These are phyloP conservation scores for Intellagama lesueurii DNA, from an alignment of 2,797 vertebrate species.

Conservation along the genomic window DNA sequence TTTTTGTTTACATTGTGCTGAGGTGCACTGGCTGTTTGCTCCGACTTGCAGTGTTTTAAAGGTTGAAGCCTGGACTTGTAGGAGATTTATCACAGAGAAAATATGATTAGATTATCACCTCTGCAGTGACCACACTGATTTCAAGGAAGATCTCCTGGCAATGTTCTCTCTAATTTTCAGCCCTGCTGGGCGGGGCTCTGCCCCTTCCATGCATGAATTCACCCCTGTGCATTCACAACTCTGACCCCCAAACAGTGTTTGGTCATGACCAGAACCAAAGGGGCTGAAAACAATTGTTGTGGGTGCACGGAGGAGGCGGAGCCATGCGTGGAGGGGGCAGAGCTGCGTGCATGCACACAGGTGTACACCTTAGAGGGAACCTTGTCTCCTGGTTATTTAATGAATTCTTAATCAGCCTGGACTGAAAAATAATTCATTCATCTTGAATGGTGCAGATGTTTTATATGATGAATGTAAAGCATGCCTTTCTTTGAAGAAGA, in stretches of 20 bases:
- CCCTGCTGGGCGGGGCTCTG: no score
- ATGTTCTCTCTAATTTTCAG: no score
- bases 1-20: not conserved
- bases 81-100: not conserved
- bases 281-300: no score
- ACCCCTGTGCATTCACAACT: no score
- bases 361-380: no score
- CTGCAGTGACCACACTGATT: constrained; percentile 10
- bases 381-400: not conserved
- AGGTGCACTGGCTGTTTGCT: not conserved
- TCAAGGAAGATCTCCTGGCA: not conserved
- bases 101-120: not conserved
- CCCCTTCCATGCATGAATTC: no score
- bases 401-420: not conserved
- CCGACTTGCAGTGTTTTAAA: not conserved
- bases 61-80: not conserved
- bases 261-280: no score
- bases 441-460: constrained; percentile 21
- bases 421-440: not conserved
- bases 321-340: no score
- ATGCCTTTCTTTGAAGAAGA: not conserved
- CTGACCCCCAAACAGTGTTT: no score
- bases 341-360: no score
- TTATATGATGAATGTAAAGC: not conserved
- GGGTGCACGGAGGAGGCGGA: no score